Evolutionary conservation across 2,888 invertebrate genomes (phyloP).

Genomic region (Cataglyphis altisquamis): DNA sequence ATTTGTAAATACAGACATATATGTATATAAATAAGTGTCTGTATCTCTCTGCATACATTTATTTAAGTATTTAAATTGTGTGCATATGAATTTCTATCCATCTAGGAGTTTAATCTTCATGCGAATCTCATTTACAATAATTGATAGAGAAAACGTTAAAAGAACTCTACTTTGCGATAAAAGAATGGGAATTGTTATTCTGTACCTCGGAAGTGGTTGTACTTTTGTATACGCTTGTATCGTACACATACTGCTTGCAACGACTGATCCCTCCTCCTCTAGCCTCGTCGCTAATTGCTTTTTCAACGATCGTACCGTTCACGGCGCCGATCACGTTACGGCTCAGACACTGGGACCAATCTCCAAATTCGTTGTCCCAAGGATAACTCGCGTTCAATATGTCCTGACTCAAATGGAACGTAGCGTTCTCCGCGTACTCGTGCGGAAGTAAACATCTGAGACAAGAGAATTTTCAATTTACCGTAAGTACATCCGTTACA

Average conservation of each 20-base stretch:
- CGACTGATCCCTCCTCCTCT: constrained; percentile 67
- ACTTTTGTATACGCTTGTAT: constrained; percentile 88
- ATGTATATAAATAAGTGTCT: too few relatives aligned
- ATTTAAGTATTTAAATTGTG: background rate
- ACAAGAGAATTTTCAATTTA: constrained; percentile 52
- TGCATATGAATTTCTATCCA: background rate
- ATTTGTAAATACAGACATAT: background rate
- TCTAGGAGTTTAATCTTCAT: background rate
- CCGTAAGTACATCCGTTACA: constrained; percentile 17
- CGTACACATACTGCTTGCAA: constrained; percentile 89
- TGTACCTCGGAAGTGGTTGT: constrained; percentile 90
- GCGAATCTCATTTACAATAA: background rate
- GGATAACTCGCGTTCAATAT: constrained; percentile 87
- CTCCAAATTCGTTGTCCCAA: constrained; percentile 86
- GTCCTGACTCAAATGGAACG: constrained; percentile 86
- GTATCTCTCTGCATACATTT: too few relatives aligned
- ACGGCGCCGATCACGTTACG: constrained; percentile 77
- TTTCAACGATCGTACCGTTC: constrained; percentile 60
- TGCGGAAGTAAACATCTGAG: constrained; percentile 88
- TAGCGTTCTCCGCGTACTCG: constrained; percentile 87
- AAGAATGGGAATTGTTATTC: background rate
- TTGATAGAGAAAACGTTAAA: background rate
- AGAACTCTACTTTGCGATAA: background rate
- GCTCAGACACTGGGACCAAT: constrained; percentile 87
- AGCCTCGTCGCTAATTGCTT: constrained; percentile 40